Percentiles rank a stretch among this genome's conserved stretches.
These are phyloP conservation scores for Andrena hattorfiana DNA, from an alignment of 2,888 invertebrate species.

Conservation along the genomic window DNA sequence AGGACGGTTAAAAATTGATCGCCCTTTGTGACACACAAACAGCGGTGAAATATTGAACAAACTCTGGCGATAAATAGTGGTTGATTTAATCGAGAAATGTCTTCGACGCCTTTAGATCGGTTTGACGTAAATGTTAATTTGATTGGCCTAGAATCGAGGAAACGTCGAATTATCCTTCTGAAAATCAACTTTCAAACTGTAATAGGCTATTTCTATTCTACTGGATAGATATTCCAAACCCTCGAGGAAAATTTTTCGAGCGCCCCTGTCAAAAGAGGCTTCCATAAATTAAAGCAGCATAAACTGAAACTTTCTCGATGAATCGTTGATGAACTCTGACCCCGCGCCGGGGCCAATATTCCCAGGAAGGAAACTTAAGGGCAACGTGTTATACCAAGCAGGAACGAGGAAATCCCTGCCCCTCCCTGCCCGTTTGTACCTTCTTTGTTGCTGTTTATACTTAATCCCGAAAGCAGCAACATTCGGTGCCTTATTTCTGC, in stretches of 20 bases:
- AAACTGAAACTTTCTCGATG: slow-evolving; percentile 17
- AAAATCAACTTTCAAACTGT: too few relatives aligned
- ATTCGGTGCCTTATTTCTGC: slow-evolving; percentile 62
- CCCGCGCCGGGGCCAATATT: slow-evolving; percentile 27
- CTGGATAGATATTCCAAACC: too few relatives aligned
- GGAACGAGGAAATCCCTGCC: slow-evolving; percentile 39
- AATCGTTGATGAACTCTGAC: slow-evolving; percentile 36
- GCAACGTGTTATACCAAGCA: slow-evolving; percentile 18
- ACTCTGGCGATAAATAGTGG: neutral
- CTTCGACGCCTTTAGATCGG: too few relatives aligned
- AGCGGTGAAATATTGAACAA: neutral
- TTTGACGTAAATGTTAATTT: too few relatives aligned
- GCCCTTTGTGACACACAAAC: neutral
- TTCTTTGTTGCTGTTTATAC: slow-evolving; percentile 58
- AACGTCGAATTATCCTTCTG: too few relatives aligned
- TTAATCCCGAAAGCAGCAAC: slow-evolving; percentile 49
- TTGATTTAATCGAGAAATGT: neutral
- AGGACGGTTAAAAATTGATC: slow-evolving; percentile 1
- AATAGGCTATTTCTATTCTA: too few relatives aligned
- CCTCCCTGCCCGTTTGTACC: slow-evolving; percentile 35
- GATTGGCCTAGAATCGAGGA: too few relatives aligned
- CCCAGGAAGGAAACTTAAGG: slow-evolving; percentile 18
- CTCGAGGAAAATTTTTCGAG: too few relatives aligned
- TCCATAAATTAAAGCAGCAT: neutral
- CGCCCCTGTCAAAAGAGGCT: too few relatives aligned